These are phyloP conservation scores for Zeuzera pyrina DNA, from an alignment of 2,888 invertebrate genomes.

Conservation along the genomic window DNA sequence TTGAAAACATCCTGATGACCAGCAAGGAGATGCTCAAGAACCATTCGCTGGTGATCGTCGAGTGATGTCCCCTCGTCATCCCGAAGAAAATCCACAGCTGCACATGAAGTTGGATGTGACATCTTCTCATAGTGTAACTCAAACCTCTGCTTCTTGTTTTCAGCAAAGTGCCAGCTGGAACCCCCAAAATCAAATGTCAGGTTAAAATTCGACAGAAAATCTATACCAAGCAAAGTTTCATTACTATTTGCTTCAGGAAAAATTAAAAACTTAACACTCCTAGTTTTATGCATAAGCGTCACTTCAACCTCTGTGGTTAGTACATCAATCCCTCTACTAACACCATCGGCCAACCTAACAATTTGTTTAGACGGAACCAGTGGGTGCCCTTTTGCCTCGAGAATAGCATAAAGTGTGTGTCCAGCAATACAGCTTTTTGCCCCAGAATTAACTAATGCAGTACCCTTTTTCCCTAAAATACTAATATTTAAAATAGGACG, in stretches of 20 bases:
- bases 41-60: slow-evolving; percentile 3
- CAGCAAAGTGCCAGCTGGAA: no score
- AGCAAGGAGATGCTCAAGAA: neutral
- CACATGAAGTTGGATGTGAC: neutral
- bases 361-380: neutral
- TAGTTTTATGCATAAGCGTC: neutral
- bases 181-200: no score
- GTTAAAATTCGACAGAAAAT: no score
- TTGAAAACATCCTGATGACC: neutral
- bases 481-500: neutral
- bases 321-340: neutral
- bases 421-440: neutral
- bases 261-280: no score
- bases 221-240: no score
- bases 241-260: neutral
- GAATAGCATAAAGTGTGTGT: neutral
- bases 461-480: neutral
- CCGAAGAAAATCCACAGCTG: slow-evolving; percentile 1
- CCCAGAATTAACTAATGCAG: no score
- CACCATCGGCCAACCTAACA: neutral
- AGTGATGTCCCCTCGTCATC: slow-evolving; percentile 8
- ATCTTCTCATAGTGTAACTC: neutral
- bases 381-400: neutral
- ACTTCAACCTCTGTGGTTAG: neutral
- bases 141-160: no score